A percentile compares a stretch with the other conserved stretches of the same genome.
Evolutionary conservation across 1,140 invertebrate species (phyloP).

Genomic region (Drosophila simulans): DNA sequence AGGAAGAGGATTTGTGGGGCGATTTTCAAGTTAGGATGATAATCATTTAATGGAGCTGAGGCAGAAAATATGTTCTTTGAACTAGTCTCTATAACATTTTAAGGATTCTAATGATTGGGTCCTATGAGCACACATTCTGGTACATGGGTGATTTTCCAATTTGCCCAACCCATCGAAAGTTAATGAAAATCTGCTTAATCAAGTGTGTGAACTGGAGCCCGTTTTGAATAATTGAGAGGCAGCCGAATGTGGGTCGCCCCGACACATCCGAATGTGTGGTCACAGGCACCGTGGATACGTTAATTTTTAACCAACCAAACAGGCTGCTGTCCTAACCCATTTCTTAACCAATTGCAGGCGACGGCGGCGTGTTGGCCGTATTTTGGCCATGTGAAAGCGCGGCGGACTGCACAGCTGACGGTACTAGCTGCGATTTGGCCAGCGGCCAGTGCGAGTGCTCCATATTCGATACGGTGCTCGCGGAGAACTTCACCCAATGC

Average conservation of each 20-base stretch:
- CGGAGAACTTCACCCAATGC: slow-evolving; percentile 71
- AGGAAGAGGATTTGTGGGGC: neutral
- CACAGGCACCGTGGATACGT: slow-evolving; percentile 7
- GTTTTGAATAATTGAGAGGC: slow-evolving; percentile 24
- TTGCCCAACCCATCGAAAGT: neutral
- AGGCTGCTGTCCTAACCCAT: neutral
- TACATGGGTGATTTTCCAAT: no score
- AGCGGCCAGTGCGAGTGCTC: slow-evolving; percentile 63
- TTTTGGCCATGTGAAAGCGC: slow-evolving; percentile 79
- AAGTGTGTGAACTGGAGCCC: slow-evolving; percentile 3
- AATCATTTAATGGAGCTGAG: no score
- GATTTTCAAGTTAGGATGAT: no score
- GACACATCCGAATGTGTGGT: slow-evolving; percentile 17
- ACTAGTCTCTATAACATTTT: no score
- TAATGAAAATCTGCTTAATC: neutral
- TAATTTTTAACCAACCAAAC: slow-evolving; percentile 24
- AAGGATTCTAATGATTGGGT: neutral
- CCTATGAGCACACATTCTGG: no score
- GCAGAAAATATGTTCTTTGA: neutral
- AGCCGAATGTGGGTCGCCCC: slow-evolving; percentile 20
- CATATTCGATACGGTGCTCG: slow-evolving; percentile 69
- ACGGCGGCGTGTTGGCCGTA: slow-evolving; percentile 61
- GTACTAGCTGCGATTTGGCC: slow-evolving; percentile 61
- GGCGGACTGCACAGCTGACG: slow-evolving; percentile 73
- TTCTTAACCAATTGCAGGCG: slow-evolving; percentile 43